These are phyloP conservation scores for Betta splendens DNA, from an alignment of 2,797 vertebrate genomes.

Conservation along the genomic window DNA sequence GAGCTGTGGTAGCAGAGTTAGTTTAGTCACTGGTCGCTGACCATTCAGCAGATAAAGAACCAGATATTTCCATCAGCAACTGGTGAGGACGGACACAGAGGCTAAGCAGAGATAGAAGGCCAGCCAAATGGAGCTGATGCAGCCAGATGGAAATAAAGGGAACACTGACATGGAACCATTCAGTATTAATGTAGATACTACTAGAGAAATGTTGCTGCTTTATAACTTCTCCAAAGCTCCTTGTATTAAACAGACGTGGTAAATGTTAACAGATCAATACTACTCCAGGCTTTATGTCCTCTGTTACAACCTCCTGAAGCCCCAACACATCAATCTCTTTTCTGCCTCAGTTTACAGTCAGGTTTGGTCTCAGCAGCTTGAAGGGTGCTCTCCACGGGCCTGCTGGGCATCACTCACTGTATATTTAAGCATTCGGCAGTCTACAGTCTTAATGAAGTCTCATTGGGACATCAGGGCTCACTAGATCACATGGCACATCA, in stretches of 20 bases:
- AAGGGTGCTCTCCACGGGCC: slow-evolving; percentile 55
- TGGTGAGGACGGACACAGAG: background rate
- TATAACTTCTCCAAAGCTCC: background rate
- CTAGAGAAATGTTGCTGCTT: too few species aligned
- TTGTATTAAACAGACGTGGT: slow-evolving; percentile 14
- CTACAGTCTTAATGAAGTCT: slow-evolving; percentile 77
- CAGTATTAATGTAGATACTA: too few species aligned
- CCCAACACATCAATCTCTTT: slow-evolving; percentile 30
- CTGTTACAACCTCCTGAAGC: slow-evolving; percentile 13
- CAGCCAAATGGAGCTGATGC: too few species aligned
- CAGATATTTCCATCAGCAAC: background rate
- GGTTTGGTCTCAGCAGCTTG: too few species aligned
- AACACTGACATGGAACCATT: too few species aligned
- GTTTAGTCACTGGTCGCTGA: too few species aligned
- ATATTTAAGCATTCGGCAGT: slow-evolving; percentile 63
- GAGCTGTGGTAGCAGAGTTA: too few species aligned
- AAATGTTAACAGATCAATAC: slow-evolving; percentile 42
- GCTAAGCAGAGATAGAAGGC: too few species aligned
- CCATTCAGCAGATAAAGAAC: background rate
- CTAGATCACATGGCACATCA: slow-evolving; percentile 58
- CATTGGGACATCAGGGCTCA: slow-evolving; percentile 64
- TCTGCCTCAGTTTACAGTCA: slow-evolving; percentile 39
- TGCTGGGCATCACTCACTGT: slow-evolving; percentile 56
- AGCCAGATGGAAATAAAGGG: too few species aligned
- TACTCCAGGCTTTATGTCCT: slow-evolving; percentile 11